phyloP scores from a whole-genome alignment of 2,888 invertebrate genomes.

The Dasysyrphus tricinctus region DNA sequence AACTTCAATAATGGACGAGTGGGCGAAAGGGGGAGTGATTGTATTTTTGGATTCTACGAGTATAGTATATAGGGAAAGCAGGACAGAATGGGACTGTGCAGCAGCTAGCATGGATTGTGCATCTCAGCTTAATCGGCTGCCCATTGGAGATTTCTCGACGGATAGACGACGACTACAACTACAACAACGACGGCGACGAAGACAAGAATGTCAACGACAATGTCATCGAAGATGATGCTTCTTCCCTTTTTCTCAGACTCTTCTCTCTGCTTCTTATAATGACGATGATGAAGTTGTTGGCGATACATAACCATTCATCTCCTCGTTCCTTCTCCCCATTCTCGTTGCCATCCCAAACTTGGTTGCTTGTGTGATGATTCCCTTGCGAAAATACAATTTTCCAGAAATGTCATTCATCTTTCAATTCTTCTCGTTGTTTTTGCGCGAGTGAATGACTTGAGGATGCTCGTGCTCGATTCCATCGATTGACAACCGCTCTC shows the following conservation, averaged over 20 bases:
- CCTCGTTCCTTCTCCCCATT: background rate
- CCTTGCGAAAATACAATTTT: slow-evolving; percentile 68
- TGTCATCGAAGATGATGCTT: slow-evolving; percentile 46
- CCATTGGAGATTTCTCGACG: slow-evolving; percentile 66
- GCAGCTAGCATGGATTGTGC: slow-evolving; percentile 6
- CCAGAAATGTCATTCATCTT: slow-evolving; percentile 74
- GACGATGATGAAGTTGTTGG: slow-evolving; percentile 70
- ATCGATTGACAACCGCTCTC: slow-evolving; percentile 57
- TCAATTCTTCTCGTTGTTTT: slow-evolving; percentile 69
- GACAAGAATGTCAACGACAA: slow-evolving; percentile 64
- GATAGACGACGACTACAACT: slow-evolving; percentile 44
- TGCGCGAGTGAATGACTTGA: slow-evolving; percentile 68
- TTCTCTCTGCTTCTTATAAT: slow-evolving; percentile 34
- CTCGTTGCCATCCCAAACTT: slow-evolving; percentile 2
- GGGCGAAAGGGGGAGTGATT: slow-evolving; percentile 14
- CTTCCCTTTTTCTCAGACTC: background rate
- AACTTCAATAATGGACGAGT: slow-evolving; percentile 69
- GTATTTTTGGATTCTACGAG: background rate
- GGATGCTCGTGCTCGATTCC: slow-evolving; percentile 44
- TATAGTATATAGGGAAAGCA: background rate
- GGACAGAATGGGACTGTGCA: background rate
- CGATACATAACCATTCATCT: slow-evolving; percentile 69
- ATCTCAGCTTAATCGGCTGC: slow-evolving; percentile 56
- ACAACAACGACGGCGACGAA: slow-evolving; percentile 38
- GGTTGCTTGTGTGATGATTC: slow-evolving; percentile 27